phyloP scores from a whole-genome alignment of 2,888 invertebrate species.

The Anorthoa munda region DNA sequence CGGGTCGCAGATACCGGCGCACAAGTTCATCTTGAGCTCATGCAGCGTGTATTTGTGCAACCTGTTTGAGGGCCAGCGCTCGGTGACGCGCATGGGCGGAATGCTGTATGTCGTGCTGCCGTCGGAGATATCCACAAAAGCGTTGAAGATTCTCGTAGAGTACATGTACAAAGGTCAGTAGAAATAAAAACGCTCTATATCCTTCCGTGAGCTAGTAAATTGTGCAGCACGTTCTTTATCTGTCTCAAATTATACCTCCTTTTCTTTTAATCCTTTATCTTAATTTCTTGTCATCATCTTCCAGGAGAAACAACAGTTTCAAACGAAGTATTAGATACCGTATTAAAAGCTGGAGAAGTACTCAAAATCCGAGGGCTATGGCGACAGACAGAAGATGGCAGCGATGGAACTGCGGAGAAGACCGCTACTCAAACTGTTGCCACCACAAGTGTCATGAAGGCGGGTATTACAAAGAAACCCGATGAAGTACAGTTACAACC shows the following conservation, averaged over 20 bases:
- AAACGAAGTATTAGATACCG: slow-evolving; percentile 95
- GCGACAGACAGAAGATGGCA: slow-evolving; percentile 92
- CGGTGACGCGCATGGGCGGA: slow-evolving; percentile 87
- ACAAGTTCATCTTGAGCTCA: slow-evolving; percentile 96
- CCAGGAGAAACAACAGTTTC: slow-evolving; percentile 95
- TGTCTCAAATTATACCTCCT: neutral
- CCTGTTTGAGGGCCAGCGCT: slow-evolving; percentile 88
- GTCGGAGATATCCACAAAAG: slow-evolving; percentile 95
- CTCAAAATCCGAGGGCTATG: slow-evolving; percentile 95
- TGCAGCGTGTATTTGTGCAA: slow-evolving; percentile 92
- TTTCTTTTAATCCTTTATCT: neutral
- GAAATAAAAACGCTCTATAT: neutral
- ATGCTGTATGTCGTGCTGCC: slow-evolving; percentile 94
- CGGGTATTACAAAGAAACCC: slow-evolving; percentile 76
- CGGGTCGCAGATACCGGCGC: slow-evolving; percentile 95
- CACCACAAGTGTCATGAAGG: slow-evolving; percentile 77
- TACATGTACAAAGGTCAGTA: slow-evolving; percentile 95
- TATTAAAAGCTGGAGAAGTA: slow-evolving; percentile 95
- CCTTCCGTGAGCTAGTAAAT: neutral
- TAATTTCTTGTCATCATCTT: slow-evolving; percentile 10
- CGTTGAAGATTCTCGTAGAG: slow-evolving; percentile 95
- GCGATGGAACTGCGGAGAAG: slow-evolving; percentile 80
- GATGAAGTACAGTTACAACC: slow-evolving; percentile 75
- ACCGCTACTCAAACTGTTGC: slow-evolving; percentile 70
- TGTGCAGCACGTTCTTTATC: neutral